phyloP scores from a whole-genome alignment of 2,888 invertebrate species.

The Ephialtes manifestator region DNA sequence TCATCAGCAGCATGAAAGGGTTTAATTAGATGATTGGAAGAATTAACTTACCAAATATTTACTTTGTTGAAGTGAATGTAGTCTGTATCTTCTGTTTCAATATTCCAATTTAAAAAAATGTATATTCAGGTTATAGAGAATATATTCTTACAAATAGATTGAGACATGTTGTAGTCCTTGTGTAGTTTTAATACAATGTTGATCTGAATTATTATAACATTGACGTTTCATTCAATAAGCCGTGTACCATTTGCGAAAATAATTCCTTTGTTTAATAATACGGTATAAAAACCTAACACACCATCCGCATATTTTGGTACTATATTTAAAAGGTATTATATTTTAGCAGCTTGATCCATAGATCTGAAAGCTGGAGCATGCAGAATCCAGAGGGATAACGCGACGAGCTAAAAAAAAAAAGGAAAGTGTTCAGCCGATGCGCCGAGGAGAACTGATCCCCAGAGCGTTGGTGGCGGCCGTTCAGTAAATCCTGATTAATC shows the following conservation, averaged over 20 bases:
- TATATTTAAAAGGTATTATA: background rate
- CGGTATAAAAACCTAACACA: background rate
- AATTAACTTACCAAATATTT: background rate
- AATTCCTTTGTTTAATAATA: background rate
- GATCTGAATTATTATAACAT: background rate
- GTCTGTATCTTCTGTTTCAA: background rate
- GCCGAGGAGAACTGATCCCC: conserved; percentile 55
- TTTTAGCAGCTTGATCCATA: conserved; percentile 24
- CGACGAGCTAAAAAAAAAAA: conserved; percentile 35
- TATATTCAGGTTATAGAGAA: background rate
- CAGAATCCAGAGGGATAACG: conserved; percentile 40
- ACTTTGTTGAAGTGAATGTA: background rate
- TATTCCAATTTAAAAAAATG: background rate
- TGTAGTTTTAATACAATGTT: background rate
- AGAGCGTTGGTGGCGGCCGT: conserved; percentile 47
- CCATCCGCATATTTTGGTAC: background rate
- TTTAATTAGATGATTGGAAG: background rate
- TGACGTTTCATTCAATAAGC: background rate
- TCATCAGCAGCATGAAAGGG: background rate
- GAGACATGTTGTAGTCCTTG: background rate
- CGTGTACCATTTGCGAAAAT: background rate
- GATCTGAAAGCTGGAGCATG: conserved; percentile 26
- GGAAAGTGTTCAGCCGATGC: conserved; percentile 42
- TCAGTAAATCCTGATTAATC: conserved; percentile 73
- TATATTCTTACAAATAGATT: background rate